Conservation (phyloP, 2,113 vertebrate species). For the Lampris incognitus region DNA sequence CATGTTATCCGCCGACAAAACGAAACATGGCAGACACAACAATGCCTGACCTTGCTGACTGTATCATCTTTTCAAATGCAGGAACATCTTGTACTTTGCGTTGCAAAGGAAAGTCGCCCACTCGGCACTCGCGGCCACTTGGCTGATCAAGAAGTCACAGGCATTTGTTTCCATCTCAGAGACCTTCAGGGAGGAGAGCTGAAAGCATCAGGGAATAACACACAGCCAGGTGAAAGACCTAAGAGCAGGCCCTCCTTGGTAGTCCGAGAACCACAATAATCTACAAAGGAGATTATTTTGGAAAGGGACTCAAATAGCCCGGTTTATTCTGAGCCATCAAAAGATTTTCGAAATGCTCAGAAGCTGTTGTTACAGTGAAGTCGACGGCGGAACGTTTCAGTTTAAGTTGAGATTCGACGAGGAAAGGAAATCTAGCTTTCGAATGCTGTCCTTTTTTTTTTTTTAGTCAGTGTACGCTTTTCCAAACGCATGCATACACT, state of each 20-base stretch:
- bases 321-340: conserved; percentile 37
- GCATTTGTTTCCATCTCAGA: conserved; percentile 19
- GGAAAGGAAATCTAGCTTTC: no score
- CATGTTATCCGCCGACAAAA: not conserved
- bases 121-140: conserved; percentile 15
- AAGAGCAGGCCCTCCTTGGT: not conserved
- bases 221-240: not conserved
- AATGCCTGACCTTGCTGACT: conserved; percentile 57
- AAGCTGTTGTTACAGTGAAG: not conserved
- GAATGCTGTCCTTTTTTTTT: no score
- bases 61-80: conserved; percentile 42
- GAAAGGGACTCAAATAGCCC: conserved; percentile 33
- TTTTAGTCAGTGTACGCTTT: no score
- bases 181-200: conserved; percentile 12
- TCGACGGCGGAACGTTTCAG: no score
- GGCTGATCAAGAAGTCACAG: conserved; percentile 1
- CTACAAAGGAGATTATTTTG: conserved; percentile 27
- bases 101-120: conserved; percentile 19
- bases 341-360: conserved; percentile 23
- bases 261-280: conserved; percentile 3
- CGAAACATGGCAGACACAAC: not conserved
- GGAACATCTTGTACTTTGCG: conserved; percentile 55
- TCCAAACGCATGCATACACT: no score
- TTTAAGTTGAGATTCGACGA: conserved; percentile 19
- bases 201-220: conserved; percentile 7